These are phyloP conservation scores for Phalera bucephala DNA, from an alignment of 2,888 invertebrate species.

Conservation along the genomic window DNA sequence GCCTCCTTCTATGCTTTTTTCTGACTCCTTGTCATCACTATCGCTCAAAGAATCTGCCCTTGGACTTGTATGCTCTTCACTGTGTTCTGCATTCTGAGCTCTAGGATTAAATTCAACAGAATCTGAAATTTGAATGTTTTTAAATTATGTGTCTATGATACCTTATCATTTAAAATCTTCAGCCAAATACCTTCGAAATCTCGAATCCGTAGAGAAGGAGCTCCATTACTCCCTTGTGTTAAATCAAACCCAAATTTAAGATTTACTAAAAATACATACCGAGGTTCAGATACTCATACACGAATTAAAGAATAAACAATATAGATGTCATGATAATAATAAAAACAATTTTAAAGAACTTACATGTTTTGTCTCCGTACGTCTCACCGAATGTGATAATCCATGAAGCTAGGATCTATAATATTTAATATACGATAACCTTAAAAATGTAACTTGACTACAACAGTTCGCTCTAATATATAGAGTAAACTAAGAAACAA, in stretches of 20 bases:
- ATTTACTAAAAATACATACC: slow-evolving; percentile 52
- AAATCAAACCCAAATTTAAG: slow-evolving; percentile 63
- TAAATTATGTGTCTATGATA: neutral
- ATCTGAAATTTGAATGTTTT: slow-evolving; percentile 15
- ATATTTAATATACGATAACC: slow-evolving; percentile 1
- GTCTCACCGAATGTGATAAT: slow-evolving; percentile 29
- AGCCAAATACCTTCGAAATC: slow-evolving; percentile 59
- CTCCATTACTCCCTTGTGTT: slow-evolving; percentile 48
- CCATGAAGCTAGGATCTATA: slow-evolving; percentile 19
- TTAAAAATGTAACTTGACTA: no score
- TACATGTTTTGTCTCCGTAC: slow-evolving; percentile 42
- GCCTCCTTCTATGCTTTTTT: slow-evolving; percentile 18
- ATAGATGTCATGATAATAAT: no score
- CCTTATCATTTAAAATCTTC: no score
- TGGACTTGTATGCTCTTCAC: slow-evolving; percentile 10
- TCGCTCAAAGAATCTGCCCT: slow-evolving; percentile 37
- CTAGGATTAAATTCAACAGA: slow-evolving; percentile 31
- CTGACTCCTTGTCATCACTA: slow-evolving; percentile 27
- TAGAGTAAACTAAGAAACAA: no score
- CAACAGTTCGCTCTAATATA: no score
- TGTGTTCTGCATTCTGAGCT: slow-evolving; percentile 20
- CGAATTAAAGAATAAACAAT: neutral
- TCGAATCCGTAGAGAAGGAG: slow-evolving; percentile 48
- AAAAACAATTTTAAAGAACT: slow-evolving; percentile 17
- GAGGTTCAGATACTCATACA: slow-evolving; percentile 5